Conservation (phyloP, 2,797 vertebrate species). For the Acestrorhynchus altus region DNA sequence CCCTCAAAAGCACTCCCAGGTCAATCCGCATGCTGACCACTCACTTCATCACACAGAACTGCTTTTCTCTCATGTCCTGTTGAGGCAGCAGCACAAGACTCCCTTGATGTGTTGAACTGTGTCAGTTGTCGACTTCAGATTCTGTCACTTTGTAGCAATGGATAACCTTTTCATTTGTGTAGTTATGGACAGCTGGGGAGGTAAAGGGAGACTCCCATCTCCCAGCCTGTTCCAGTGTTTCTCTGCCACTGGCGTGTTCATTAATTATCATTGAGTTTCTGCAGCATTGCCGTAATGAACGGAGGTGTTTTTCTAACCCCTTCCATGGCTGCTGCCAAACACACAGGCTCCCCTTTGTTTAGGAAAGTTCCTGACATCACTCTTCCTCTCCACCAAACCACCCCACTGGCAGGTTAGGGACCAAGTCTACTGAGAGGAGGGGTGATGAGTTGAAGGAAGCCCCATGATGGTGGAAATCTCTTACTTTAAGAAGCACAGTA, state of each 20-base stretch:
- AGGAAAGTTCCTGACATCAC: conserved; percentile 64
- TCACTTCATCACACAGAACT: background rate
- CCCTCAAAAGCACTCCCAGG: conserved; percentile 71
- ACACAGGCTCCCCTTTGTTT: conserved; percentile 60
- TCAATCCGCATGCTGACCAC: conserved; percentile 24
- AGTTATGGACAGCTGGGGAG: conserved; percentile 7
- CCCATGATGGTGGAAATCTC: conserved; percentile 15
- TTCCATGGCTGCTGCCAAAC: conserved; percentile 36
- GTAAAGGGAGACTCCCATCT: background rate
- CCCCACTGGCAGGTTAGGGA: conserved; percentile 22
- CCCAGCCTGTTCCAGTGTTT: conserved; percentile 10
- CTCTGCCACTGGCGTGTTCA: conserved; percentile 35
- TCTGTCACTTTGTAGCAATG: background rate
- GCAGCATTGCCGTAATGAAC: conserved; percentile 48
- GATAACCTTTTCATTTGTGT: conserved; percentile 4
- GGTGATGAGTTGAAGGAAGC: background rate
- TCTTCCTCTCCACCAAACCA: conserved; percentile 26
- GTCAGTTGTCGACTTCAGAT: conserved; percentile 8
- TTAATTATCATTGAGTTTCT: conserved; percentile 44
- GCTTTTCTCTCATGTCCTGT: background rate
- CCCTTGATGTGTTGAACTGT: background rate
- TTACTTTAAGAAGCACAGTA: background rate
- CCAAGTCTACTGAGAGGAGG: conserved; percentile 9
- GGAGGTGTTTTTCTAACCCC: conserved; percentile 58
- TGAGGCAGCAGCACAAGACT: conserved; percentile 2